Evolutionary conservation across 2,113 vertebrate genomes (phyloP), one percentile per base, ranked within the genome.

Genomic region (Gymnorhina tibicen): DNA sequence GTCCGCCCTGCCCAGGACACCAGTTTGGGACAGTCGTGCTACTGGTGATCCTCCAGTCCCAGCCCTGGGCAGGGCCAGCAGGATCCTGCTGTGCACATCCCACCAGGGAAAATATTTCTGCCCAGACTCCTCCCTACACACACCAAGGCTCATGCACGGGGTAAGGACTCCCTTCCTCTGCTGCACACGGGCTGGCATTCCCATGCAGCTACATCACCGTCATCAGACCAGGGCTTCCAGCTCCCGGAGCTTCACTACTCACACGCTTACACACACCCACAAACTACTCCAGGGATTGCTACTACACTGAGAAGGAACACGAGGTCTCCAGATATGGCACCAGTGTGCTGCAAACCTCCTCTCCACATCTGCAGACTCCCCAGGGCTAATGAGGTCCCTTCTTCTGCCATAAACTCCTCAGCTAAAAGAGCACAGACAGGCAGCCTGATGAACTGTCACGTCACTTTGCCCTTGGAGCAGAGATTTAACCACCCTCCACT

Each of bases 61-160:
- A 55, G 53, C 28, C 21, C 19, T 1, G 1, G 88, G 42, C 52
- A 77, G 27, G 50, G 5, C 67, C 64, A 41, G 58, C 44, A 64
- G 53, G 32, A 19, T 37, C 58, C 73, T 47, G 39, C 52, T 44
- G 30, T 22, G n/a, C 58, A 19, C 26, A 30, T 37, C 53, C 58
- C 86, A 24, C 7, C 0, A 28, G 22, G 21, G 33, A 66, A 11
- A 18, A 26, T 22, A 47, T 24, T 69, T 41, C 75, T 80, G 16
- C 41, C 58, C 32, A 47, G 33, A 9, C 21, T 86, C 13, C 62
- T 53, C 33, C 69, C 62, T 6, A 13, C 37, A 60, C 28, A n/a
- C 1, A 0, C 0, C 11, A 6, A 52, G 44, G 44, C 13, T 32
- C 46, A 5, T 1, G 10, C 20, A 4, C 0, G 0, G 41, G 33